These are phyloP conservation scores for Andrena marginata DNA, from an alignment of 2,888 invertebrate genomes.

Conservation along the genomic window DNA sequence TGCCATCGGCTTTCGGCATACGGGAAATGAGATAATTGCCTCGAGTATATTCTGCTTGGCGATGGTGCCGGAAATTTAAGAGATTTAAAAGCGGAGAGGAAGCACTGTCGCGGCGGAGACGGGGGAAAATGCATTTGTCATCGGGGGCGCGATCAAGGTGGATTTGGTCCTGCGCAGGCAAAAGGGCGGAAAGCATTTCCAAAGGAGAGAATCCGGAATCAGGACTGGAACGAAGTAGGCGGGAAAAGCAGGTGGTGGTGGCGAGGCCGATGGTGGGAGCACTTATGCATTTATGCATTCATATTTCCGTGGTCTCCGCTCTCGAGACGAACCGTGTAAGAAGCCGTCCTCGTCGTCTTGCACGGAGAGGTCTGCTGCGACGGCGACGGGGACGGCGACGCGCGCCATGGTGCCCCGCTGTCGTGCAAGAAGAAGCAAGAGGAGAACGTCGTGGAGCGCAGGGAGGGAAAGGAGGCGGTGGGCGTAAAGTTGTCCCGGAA, in stretches of 20 bases:
- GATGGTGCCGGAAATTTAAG: no score
- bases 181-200: conserved; percentile 60
- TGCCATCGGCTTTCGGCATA: no score
- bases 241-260: conserved; percentile 69
- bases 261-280: conserved; percentile 73
- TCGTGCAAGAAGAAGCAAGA: conserved; percentile 59
- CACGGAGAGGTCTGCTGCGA: conserved; percentile 50
- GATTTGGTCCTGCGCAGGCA: conserved; percentile 47
- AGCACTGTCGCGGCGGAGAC: no score
- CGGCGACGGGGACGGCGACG: conserved; percentile 35
- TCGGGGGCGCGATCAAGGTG: conserved; percentile 23
- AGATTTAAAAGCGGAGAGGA: background rate
- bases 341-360: conserved; percentile 75
- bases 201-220: conserved; percentile 71
- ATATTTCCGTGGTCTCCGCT: conserved; percentile 82
- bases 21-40: no score
- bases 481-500: conserved; percentile 83
- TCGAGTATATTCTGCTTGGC: no score
- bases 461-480: conserved; percentile 63
- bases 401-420: conserved; percentile 56
- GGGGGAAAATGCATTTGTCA: conserved; percentile 40
- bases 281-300: conserved; percentile 85
- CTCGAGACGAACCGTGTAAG: conserved; percentile 74
- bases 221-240: conserved; percentile 65
- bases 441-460: conserved; percentile 8